Conservation (phyloP, 2,113 vertebrate genomes). For the Sminthopsis crassicaudata region DNA sequence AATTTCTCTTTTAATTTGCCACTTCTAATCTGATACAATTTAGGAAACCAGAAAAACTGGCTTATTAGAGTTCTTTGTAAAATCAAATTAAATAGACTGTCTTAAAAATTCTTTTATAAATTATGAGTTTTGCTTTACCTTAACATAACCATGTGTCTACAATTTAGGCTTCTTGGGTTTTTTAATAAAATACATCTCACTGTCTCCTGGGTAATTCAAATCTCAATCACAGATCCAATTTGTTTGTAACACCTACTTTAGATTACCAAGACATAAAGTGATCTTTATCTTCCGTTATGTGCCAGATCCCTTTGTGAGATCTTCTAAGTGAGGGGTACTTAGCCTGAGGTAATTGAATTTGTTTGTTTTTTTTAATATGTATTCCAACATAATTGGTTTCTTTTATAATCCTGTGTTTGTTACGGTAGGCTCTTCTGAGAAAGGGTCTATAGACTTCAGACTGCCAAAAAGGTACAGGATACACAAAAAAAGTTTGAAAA, state of each 20-base stretch:
- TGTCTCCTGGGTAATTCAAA: not conserved
- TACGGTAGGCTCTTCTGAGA: not conserved
- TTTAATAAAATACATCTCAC: not conserved
- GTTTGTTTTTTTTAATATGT: not conserved
- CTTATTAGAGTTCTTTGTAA: not conserved
- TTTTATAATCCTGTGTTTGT: not conserved
- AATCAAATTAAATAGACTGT: not conserved
- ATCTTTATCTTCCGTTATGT: not conserved
- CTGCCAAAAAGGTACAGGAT: not conserved
- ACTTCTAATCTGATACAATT: not conserved
- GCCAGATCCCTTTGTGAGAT: not conserved
- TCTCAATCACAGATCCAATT: not conserved
- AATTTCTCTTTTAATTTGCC: not conserved
- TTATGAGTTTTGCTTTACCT: not conserved
- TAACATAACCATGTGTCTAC: not conserved
- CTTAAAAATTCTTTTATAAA: not conserved
- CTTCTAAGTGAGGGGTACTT: not conserved
- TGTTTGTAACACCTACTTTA: not conserved
- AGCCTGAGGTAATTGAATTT: not conserved
- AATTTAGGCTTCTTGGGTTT: not conserved
- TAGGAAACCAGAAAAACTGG: not conserved
- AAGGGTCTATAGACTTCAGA: not conserved
- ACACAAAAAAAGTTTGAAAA: not conserved
- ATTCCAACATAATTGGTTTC: not conserved
- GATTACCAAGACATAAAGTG: not conserved